Evolutionary conservation across 2,888 invertebrate species (phyloP), one percentile per base, ranked within the genome.

Genomic region (Eurytoma adleriae): DNA sequence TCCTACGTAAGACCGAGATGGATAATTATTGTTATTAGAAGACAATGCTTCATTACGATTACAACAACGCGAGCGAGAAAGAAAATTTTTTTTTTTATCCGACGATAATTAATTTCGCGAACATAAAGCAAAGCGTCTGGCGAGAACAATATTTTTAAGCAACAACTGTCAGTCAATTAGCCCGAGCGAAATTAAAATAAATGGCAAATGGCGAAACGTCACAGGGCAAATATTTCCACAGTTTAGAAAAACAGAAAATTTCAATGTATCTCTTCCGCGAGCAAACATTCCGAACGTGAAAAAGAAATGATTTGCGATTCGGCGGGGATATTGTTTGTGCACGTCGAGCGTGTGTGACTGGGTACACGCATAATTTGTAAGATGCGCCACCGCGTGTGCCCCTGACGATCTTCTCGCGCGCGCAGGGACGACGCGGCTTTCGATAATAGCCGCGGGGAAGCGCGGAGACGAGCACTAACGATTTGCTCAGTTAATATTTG

Each of bases 401-500:
- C 40, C 64, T 16, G 54, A 54, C 54, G 40, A 40, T 40, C 40
- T 40, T 10, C 10, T 10, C 40, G 40, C 40, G 10, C 10, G 54
- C 64, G 18, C n/a, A 4, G 7, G 62, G 18, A 59, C 5, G 30
- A 62, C 62, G 30, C 40, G 27, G 30, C 62, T 62, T 62, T 40
- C 40, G 40, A 40, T 50, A 12, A 57, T 18, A 18, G 40, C 18
- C 70, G 56, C 59, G 66, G 80, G 69, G 64, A 78, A 69, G 78
- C 75, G 78, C 80, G 82, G 76, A 83, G 79, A 85, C 87, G 83
- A 85, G 85, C 87, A 87, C 88, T 90, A 90, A 90, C 88, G 90
- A 90, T 90, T 90, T 89, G 87, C 88, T 89, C 84, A 86, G 89
- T 86, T 86, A 90, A 90, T 89, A 89, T 90, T 90, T 90, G 87